Percentiles rank a stretch among this genome's conserved stretches.
These are phyloP conservation scores for Zaprionus gabonicus DNA, from an alignment of 1,140 invertebrate species.

Conservation along the genomic window DNA sequence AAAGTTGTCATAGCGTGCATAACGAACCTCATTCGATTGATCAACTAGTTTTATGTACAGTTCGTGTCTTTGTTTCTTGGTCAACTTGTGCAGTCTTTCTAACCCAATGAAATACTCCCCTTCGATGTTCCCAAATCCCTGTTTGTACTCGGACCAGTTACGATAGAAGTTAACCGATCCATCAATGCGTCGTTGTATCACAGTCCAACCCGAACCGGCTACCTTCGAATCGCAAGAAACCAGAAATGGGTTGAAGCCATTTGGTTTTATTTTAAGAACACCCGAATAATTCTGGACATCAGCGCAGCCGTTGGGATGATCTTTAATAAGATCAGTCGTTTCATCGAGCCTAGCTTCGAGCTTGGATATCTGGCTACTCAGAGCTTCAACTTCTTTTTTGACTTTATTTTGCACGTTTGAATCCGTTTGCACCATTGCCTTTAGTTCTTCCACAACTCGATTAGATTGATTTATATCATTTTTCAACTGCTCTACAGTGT, in stretches of 20 bases:
- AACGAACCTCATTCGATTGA: slow-evolving; percentile 16
- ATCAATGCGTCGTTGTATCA: slow-evolving; percentile 7
- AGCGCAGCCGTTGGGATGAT: background rate
- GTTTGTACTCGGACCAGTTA: slow-evolving; percentile 1
- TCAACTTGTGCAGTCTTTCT: slow-evolving; percentile 8
- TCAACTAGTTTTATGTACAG: slow-evolving; percentile 21
- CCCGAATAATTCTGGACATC: background rate
- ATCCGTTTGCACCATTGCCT: background rate
- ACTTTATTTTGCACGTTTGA: background rate
- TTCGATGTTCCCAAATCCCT: slow-evolving; percentile 1
- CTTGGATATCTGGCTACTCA: background rate
- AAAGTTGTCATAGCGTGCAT: slow-evolving; percentile 25
- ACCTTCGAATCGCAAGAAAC: slow-evolving; percentile 5
- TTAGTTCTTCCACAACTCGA: background rate
- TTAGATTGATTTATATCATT: background rate
- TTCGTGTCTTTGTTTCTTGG: slow-evolving; percentile 7
- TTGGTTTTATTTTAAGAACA: background rate
- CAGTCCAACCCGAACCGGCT: slow-evolving; percentile 5
- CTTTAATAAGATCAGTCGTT: background rate
- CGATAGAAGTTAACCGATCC: slow-evolving; percentile 11
- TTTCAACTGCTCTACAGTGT: background rate
- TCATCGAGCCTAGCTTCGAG: background rate
- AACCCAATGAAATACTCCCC: slow-evolving; percentile 19
- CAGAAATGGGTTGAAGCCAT: background rate
- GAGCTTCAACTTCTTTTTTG: background rate